Evolutionary conservation across 1,140 invertebrate species (phyloP).

Genomic region (Drosophila pachea): DNA sequence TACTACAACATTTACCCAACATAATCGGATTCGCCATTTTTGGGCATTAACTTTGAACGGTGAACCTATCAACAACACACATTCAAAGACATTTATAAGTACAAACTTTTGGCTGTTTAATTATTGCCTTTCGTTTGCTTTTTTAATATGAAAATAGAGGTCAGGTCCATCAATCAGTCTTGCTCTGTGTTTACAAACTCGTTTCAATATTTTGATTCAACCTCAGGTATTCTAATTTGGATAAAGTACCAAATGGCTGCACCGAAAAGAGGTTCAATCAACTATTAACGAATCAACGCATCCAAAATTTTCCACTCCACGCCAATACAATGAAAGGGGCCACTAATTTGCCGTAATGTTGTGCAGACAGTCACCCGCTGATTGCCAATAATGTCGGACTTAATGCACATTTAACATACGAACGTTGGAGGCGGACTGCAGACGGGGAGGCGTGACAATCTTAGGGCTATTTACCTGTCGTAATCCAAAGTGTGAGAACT

Average conservation of each 20-base stretch:
- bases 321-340: conserved; percentile 8
- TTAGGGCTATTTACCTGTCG: conserved; percentile 60
- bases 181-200: conserved; percentile 5
- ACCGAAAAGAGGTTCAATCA: conserved; percentile 21
- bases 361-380: conserved; percentile 50
- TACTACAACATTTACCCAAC: too few relatives aligned
- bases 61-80: conserved; percentile 1
- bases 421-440: background rate
- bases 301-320: conserved; percentile 23
- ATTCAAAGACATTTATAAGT: conserved; percentile 1
- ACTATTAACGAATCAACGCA: conserved; percentile 30
- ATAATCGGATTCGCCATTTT: background rate
- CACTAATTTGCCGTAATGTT: conserved; percentile 62
- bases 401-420: conserved; percentile 64
- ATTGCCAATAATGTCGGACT: conserved; percentile 62
- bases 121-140: conserved; percentile 7
- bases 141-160: conserved; percentile 27
- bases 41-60: background rate
- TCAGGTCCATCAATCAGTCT: conserved; percentile 32
- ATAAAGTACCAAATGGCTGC: conserved; percentile 33
- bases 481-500: conserved; percentile 67
- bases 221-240: conserved; percentile 50
- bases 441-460: conserved; percentile 30
- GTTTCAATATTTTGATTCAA: conserved; percentile 7
- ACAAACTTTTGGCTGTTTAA: conserved; percentile 10